These are phyloP conservation scores for Mormyrus lacerda DNA, from an alignment of 2,113 vertebrate genomes.

Conservation along the genomic window DNA sequence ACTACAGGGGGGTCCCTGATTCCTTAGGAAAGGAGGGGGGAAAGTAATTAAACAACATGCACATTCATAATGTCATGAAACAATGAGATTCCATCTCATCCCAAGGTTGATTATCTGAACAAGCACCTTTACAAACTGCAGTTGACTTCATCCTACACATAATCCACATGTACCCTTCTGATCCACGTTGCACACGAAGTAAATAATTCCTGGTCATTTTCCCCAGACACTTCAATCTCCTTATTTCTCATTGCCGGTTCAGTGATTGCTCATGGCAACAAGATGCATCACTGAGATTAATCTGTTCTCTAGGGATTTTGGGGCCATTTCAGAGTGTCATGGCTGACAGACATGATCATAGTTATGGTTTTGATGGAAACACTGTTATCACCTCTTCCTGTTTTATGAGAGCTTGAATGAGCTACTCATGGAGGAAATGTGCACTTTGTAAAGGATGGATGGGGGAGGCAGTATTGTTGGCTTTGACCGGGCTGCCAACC, in stretches of 20 bases:
- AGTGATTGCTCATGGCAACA: background rate
- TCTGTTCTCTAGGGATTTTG: background rate
- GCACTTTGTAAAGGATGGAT: background rate
- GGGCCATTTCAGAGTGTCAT: background rate
- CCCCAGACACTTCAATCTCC: background rate
- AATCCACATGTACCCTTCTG: background rate
- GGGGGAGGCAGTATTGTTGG: background rate
- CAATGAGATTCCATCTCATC: background rate
- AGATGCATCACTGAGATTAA: background rate
- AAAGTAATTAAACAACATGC: background rate
- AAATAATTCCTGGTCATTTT: background rate
- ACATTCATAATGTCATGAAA: background rate
- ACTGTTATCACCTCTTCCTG: background rate
- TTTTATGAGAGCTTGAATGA: background rate
- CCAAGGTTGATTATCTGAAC: background rate
- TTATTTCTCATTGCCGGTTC: background rate
- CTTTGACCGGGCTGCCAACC: background rate
- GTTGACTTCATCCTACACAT: background rate
- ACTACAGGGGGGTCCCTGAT: background rate
- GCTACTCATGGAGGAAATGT: background rate
- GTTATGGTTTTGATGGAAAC: background rate
- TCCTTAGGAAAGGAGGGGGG: background rate
- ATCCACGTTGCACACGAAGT: background rate
- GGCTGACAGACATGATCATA: background rate
- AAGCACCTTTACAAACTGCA: background rate